Percentiles rank a stretch among this genome's conserved stretches.
Evolutionary conservation across 2,888 invertebrate species (phyloP).

Genomic region (Cephus sareptanus): DNA sequence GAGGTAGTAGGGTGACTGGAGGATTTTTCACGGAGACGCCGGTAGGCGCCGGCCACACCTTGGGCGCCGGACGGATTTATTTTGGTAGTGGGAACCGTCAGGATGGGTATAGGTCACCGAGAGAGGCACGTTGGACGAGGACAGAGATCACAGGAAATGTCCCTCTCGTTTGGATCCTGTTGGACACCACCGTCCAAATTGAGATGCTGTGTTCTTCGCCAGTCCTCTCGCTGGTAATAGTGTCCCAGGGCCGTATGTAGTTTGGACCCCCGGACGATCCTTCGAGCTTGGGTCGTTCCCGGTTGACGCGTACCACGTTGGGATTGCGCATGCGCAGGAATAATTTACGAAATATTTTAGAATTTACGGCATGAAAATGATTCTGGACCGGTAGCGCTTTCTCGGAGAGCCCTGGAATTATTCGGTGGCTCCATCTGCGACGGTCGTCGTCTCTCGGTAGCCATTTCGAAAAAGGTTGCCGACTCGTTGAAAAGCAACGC

Average conservation of each 20-base stretch:
- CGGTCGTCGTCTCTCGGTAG: not conserved
- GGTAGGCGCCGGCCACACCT: conserved; percentile 53
- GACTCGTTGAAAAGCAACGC: conserved; percentile 23
- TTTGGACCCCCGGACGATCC: not conserved
- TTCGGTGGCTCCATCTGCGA: conserved; percentile 1
- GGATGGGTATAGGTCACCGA: not conserved
- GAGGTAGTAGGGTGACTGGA: conserved; percentile 34
- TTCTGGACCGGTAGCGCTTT: not conserved
- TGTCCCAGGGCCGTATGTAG: not conserved
- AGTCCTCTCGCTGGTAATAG: not conserved
- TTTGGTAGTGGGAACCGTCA: not conserved
- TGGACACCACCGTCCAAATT: not conserved
- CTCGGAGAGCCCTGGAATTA: not conserved
- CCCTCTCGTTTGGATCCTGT: conserved; percentile 9
- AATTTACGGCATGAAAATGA: too few relatives aligned
- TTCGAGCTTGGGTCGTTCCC: not conserved
- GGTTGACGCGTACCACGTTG: not conserved
- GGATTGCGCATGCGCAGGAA: not conserved
- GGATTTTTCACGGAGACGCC: conserved; percentile 35
- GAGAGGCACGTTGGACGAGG: not conserved
- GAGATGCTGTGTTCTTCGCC: not conserved
- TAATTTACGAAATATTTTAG: not conserved
- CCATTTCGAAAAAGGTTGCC: not conserved
- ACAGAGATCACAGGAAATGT: conserved; percentile 2
- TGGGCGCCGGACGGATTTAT: conserved; percentile 49